Base-by-base conservation (phyloP, 1,140 invertebrate genomes). In the Catajapyx aquilonaris region DNA sequence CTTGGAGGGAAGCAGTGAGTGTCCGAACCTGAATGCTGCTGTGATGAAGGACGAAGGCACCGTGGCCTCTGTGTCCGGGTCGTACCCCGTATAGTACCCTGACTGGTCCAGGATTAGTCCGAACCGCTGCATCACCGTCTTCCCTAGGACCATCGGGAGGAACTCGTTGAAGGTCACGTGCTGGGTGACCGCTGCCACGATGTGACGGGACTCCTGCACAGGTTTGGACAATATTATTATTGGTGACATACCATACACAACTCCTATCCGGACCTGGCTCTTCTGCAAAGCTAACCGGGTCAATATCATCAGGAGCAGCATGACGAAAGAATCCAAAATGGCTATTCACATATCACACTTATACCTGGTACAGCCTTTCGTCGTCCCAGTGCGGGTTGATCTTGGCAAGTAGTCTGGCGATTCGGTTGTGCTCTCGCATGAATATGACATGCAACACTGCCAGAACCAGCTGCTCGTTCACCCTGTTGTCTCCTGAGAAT, bases 91-190 rank as follows among this genome's bases (percentile, higher is more conserved):
- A 47, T 68, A 73, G 40, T 57, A 55, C 17, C 69, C 60, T 48
- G 57, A 40, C 46, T 30, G 40, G 2, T 40, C 20, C 4, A 41
- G 48, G 17, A 45, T 33, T 7, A 56, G 30, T 9, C 44, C 53
- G 35, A 56, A 53, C 21, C 50, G 50, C 13, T 52, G 35, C 48
- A 64, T 58, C 2, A 56, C 43, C 10, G 65, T 53, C 40, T 53
- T 54, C 4, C 68, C 68, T 0, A 69, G 44, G 4, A 71, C 49
- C 39, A 66, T 53, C 4, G 68, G 69, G 5, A 71, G 47, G 46
- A 57, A 72, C 48, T 71, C 65, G 37, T 55, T 62, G 48, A 58
- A 70, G 1, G 62, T 63, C 17, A 71, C 61, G 40, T 70, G 64
- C 37, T 71, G 66, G 5, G 60, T 44, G 31, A 60, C 42, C 4